These are phyloP conservation scores for Synanthedon andrenaeformis DNA, from an alignment of 2,888 invertebrate genomes.

Conservation along the genomic window DNA sequence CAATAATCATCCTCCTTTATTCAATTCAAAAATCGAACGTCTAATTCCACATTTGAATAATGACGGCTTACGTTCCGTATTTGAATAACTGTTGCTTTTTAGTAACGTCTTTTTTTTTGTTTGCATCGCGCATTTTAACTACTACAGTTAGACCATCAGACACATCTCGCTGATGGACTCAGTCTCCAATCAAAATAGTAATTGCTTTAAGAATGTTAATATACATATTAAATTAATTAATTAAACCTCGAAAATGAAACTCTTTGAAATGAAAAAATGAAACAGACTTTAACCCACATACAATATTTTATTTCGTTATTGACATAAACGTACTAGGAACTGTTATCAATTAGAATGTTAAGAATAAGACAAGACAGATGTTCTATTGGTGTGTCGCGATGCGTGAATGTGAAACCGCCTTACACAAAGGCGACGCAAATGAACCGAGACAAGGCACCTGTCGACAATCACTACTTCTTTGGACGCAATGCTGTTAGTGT, in stretches of 20 bases:
- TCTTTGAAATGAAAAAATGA: too few relatives aligned
- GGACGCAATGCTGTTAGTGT: constrained; percentile 4
- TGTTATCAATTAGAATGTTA: constrained; percentile 3
- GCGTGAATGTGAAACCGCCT: constrained; percentile 12
- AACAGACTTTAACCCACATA: too few relatives aligned
- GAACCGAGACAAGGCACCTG: constrained; percentile 25
- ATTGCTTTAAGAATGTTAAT: too few relatives aligned
- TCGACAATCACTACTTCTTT: constrained; percentile 16
- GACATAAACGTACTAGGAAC: too few relatives aligned
- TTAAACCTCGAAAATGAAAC: too few relatives aligned
- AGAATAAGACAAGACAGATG: constrained; percentile 4
- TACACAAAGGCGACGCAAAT: constrained; percentile 14
- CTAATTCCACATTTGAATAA: constrained; percentile 13
- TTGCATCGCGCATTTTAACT: neutral
- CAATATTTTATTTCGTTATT: too few relatives aligned
- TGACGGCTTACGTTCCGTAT: constrained; percentile 7
- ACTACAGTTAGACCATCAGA: neutral
- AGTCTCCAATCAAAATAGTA: too few relatives aligned
- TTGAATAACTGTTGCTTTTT: constrained; percentile 3
- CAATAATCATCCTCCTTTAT: constrained; percentile 12
- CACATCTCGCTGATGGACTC: too few relatives aligned
- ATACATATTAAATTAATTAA: too few relatives aligned
- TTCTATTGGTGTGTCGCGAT: constrained; percentile 11
- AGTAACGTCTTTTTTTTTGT: constrained; percentile 1
- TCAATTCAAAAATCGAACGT: constrained; percentile 13